Percentiles rank a stretch among this genome's conserved stretches.
Conservation (phyloP, 2,888 invertebrate genomes). For the Neria commutata region DNA sequence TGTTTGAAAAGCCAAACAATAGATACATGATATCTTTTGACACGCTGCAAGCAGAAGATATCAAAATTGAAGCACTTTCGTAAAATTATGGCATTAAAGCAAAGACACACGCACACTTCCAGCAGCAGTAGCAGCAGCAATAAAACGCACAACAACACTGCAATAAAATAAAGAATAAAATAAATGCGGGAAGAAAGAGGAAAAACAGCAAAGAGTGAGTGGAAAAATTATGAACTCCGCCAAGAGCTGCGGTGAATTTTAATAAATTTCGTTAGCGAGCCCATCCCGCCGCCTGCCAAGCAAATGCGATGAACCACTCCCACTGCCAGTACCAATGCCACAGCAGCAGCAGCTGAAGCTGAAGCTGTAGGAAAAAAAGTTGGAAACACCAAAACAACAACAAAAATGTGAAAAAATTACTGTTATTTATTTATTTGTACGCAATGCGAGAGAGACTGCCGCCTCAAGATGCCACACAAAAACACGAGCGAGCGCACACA, state of each 20-base stretch:
- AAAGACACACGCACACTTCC: not conserved
- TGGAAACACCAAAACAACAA: constrained; percentile 19
- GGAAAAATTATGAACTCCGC: constrained; percentile 54
- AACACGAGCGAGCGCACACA: constrained; percentile 6
- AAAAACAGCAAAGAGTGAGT: constrained; percentile 43
- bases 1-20: not conserved
- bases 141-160: constrained; percentile 6
- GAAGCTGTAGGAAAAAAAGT: constrained; percentile 7
- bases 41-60: not conserved
- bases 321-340: too few species aligned
- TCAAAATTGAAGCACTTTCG: not conserved
- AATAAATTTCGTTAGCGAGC: constrained; percentile 45
- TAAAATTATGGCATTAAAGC: not conserved
- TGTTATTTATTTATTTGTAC: constrained; percentile 54
- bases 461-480: not conserved
- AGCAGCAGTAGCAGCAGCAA: too few species aligned
- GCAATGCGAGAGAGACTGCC: constrained; percentile 32
- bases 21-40: not conserved
- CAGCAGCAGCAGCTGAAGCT: not conserved
- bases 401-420: constrained; percentile 50
- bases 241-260: constrained; percentile 56
- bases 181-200: constrained; percentile 33
- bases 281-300: not conserved
- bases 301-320: not conserved
- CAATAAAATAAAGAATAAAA: constrained; percentile 23